A percentile compares a stretch with the other conserved stretches of the same genome.
Evolutionary conservation across 2,888 invertebrate species (phyloP).

Genomic region (Ophion slaviceki): DNA sequence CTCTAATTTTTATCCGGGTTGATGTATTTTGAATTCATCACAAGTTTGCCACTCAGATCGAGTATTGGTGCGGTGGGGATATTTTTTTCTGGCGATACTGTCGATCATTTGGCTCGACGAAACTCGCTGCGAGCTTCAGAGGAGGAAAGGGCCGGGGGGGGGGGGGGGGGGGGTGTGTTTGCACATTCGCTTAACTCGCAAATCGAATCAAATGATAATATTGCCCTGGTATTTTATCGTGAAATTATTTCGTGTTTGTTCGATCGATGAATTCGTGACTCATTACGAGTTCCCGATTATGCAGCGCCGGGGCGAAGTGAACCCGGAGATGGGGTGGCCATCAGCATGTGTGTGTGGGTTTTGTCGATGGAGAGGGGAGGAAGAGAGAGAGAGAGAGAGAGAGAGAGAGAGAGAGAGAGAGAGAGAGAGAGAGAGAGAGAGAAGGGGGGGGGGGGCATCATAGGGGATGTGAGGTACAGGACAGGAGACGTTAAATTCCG

Average conservation of each 20-base stretch:
- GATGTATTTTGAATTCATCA: no score
- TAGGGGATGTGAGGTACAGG: background rate
- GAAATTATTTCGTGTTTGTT: slow-evolving; percentile 31
- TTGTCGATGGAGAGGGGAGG: background rate
- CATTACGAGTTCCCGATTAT: slow-evolving; percentile 34
- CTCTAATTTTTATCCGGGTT: no score
- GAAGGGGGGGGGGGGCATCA: background rate
- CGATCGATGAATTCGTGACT: slow-evolving; percentile 32
- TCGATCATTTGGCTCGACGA: background rate
- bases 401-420: background rate
- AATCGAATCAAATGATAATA: slow-evolving; percentile 26
- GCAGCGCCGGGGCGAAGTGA: background rate
- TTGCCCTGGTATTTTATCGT: slow-evolving; percentile 7
- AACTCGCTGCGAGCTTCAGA: background rate
- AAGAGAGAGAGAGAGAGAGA: background rate
- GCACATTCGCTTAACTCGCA: background rate
- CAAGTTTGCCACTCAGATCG: no score
- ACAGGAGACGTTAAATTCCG: slow-evolving; percentile 25
- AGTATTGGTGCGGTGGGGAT: no score
- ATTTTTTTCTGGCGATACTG: background rate
- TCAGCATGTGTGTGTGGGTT: background rate
- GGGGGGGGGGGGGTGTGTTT: background rate
- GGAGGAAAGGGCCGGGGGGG: background rate
- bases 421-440: background rate
- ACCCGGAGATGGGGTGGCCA: background rate